Base-by-base conservation (phyloP, 2,888 invertebrate genomes). In the Acanthosepion lycidas region DNA sequence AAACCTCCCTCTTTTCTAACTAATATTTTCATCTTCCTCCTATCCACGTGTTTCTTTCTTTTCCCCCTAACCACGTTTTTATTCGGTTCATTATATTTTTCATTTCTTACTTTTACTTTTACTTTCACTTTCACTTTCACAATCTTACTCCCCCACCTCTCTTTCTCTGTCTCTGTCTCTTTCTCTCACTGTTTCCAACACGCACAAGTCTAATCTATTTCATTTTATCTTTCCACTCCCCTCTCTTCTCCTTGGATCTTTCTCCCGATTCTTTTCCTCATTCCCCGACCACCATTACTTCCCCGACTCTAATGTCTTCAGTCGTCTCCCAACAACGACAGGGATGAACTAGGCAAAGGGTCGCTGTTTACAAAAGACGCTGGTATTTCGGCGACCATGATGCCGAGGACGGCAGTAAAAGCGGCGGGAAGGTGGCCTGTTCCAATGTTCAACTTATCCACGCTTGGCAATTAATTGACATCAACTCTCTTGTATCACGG, bases 301-400 rank as follows among this genome's bases (percentile, higher is more conserved):
- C n/a, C 78, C n/a, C 78, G 1, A n/a, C 78, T n/a, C 78, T n/a
- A 9, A 78, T 28, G 78, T 78, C 78, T 78, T 78, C 78, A n/a
- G n/a, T 78, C 78, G n/a, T 78, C n/a, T n/a, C n/a, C 59, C 28
- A 23, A 78, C 78, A 78, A 9, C 78, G n/a, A 33, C 78, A 12
- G 59, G 78, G 78, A 78, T 78, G 78, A 78, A 78, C 78, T 33
- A n/a, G 78, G 78, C n/a, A 78, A 78, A 78, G 78, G n/a, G n/a
- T 78, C 78, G 78, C 78, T 78, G 78, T 78, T 78, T 78, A 78
- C 78, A 78, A 78, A 78, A 78, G 78, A 78, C 78, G 78, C 78
- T 78, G 78, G 78, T n/a, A 78, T 78, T 78, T 78, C 78, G 78
- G 78, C 78, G 15, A 33, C 78, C 78, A 78, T 78, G n/a, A n/a